A percentile compares a stretch with the other conserved stretches of the same genome.
Conservation (phyloP, 2,888 invertebrate genomes). For the Erannis defoliaria region DNA sequence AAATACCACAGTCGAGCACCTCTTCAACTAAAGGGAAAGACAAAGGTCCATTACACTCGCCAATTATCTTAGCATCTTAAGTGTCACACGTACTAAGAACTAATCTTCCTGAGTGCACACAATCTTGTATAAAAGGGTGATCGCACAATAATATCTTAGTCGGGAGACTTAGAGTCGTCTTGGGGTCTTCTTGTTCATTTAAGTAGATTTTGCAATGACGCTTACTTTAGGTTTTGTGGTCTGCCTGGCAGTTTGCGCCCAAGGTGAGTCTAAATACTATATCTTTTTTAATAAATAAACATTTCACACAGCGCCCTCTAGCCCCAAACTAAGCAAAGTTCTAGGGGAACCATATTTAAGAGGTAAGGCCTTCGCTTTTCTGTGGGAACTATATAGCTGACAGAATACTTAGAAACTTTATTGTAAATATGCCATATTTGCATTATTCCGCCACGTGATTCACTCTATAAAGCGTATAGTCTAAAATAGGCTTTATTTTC, state of each 20-base stretch:
- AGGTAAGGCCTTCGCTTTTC: too few relatives aligned
- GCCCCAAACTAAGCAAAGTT: neutral
- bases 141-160: slow-evolving; percentile 2
- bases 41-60: slow-evolving; percentile 37
- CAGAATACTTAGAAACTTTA: neutral
- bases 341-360: too few relatives aligned
- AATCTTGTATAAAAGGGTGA: slow-evolving; percentile 42
- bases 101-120: slow-evolving; percentile 27
- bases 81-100: slow-evolving; percentile 28
- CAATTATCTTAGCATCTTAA: slow-evolving; percentile 32
- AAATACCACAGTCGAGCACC: slow-evolving; percentile 16
- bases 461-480: too few relatives aligned
- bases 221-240: slow-evolving; percentile 17
- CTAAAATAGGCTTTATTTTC: too few relatives aligned
- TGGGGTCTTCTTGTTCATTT: neutral
- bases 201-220: slow-evolving; percentile 6
- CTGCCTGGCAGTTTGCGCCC: slow-evolving; percentile 31
- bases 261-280: slow-evolving; percentile 31
- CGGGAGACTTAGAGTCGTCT: neutral
- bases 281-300: neutral
- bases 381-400: neutral
- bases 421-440: too few relatives aligned
- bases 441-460: too few relatives aligned
- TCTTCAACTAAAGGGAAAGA: slow-evolving; percentile 7
- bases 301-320: too few relatives aligned